Evolutionary conservation across 1,140 invertebrate genomes (phyloP), one percentile per base, ranked within the genome.

Genomic region (Drosophila fuyamai): DNA sequence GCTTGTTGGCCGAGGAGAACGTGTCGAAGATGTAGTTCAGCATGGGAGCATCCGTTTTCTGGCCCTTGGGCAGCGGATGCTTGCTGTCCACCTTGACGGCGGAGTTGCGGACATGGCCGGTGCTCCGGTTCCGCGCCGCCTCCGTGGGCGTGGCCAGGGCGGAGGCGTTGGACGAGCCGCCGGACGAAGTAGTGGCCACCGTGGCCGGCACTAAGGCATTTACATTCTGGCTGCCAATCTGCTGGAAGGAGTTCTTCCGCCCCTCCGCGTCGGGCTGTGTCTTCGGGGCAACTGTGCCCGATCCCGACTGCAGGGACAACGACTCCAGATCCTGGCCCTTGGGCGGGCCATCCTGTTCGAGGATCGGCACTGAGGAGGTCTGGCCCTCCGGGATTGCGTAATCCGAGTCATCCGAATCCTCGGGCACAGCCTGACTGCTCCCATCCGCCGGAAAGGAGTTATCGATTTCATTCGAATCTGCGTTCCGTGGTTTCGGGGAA

Each of bases 21-120:
- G 95, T 94, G 79, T 96, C 95, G 79, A 96, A 96, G 63, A 96
- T 96, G 75, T 95, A 95, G 85, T 95, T 95, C 13, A 96, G 89
- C 95, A 96, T 95, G 13, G 95, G 95, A 1, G 95, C 94, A 76
- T 95, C 95, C 1, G 94, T 94, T 72, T 94, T 94, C 40, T 94
- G 93, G 9, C 91, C 92, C 60, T 93, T 92, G 66, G 55, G 76
- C 60, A 92, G 35, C 0, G 80, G 60, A 36, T 83, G 79, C 79
- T 86, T 91, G 71, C 67, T 90, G 48, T 90, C 92, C 68, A 59
- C 92, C 67, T 90, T 91, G 32, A 70, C 70, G 53, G 82, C 80
- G 7, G 90, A 86, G 51, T 46, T 84, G 47, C 79, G 71, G 1
- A 76, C 58, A 40, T 62, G 61, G 36, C 63, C 53, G 43, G 58